A percentile compares a stretch with the other conserved stretches of the same genome.
phyloP scores from a whole-genome alignment of 2,797 vertebrate genomes.

The Tamandua tetradactyla region DNA sequence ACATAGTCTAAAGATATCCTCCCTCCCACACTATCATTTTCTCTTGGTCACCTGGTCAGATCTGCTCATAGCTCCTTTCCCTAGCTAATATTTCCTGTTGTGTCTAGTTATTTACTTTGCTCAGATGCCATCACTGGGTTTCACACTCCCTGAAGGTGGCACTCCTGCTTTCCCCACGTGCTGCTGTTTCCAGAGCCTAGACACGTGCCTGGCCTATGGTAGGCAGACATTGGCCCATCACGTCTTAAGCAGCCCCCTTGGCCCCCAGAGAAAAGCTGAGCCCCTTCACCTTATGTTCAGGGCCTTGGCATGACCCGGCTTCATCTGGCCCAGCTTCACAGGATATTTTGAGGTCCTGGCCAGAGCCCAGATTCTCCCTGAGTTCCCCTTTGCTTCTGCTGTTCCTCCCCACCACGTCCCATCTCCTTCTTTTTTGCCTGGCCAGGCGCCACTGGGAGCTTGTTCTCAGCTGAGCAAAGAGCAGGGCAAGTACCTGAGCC shows the following conservation, averaged over 20 bases:
- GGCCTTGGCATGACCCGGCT: neutral
- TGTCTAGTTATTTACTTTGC: neutral
- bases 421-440: neutral
- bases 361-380: neutral
- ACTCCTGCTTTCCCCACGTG: rapidly evolving
- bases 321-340: neutral
- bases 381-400: neutral
- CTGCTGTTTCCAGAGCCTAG: neutral
- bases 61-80: too few relatives aligned
- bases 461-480: neutral
- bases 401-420: rapidly evolving
- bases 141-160: neutral
- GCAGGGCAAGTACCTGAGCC: neutral
- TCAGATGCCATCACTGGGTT: neutral
- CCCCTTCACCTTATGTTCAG: neutral
- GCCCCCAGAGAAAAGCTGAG: neutral
- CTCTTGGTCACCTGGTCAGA: too few relatives aligned
- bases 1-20: too few relatives aligned
- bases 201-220: neutral
- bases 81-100: too few relatives aligned
- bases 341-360: too few relatives aligned
- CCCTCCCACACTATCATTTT: too few relatives aligned
- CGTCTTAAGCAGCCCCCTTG: neutral
- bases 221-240: neutral
- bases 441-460: neutral